Evolutionary conservation across 2,113 vertebrate genomes (phyloP).

Genomic region (Tringa solitaria): DNA sequence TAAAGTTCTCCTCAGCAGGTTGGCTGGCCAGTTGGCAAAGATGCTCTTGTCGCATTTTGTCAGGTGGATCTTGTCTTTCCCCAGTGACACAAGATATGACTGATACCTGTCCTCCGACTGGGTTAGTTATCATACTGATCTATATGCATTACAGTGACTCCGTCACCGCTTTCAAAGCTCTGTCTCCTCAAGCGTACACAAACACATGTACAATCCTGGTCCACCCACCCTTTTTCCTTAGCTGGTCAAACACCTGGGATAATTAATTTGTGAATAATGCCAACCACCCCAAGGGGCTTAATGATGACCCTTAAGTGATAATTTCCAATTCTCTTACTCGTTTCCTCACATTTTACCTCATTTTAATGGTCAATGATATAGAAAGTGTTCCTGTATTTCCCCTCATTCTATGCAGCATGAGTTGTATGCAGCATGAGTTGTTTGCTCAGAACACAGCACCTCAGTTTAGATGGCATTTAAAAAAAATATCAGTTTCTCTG

Average conservation of each 20-base stretch:
- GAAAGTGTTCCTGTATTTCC: neutral
- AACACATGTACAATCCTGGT: neutral
- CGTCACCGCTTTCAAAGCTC: neutral
- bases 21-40: neutral
- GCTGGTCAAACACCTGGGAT: neutral
- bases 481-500: neutral
- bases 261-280: neutral
- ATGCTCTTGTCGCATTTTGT: neutral
- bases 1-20: neutral
- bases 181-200: neutral
- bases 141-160: neutral
- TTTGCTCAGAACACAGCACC: neutral
- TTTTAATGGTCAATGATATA: neutral
- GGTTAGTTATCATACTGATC: neutral
- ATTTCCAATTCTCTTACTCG: neutral
- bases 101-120: neutral
- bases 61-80: neutral
- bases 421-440: neutral
- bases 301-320: neutral
- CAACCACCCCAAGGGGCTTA: neutral
- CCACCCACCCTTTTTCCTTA: neutral
- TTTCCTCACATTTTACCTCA: neutral
- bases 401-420: neutral
- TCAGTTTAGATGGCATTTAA: neutral
- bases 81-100: neutral